Evolutionary conservation across 1,140 invertebrate species (phyloP).

Genomic region (Halictus rubicundus): DNA sequence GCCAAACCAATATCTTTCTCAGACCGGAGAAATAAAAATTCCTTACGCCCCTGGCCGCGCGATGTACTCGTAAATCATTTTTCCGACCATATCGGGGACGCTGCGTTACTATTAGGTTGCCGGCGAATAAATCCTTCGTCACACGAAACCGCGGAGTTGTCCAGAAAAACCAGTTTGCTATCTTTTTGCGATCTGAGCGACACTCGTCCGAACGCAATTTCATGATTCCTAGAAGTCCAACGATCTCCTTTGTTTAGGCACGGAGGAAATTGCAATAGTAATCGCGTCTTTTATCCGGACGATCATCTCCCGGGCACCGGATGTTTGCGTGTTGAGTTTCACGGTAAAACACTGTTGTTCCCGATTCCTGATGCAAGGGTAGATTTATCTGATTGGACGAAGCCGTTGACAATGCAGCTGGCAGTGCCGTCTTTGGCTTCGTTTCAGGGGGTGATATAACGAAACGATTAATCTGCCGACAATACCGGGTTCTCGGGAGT

Average conservation of each 20-base stretch:
- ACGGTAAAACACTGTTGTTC: constrained; percentile 24
- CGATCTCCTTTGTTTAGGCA: not conserved
- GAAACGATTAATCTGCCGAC: constrained; percentile 5
- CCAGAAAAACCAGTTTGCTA: too few relatives aligned
- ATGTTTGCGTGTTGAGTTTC: constrained; percentile 29
- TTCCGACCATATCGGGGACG: not conserved
- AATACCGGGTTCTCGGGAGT: not conserved
- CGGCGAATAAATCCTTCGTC: not conserved
- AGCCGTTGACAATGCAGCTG: constrained; percentile 24
- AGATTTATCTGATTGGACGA: constrained; percentile 34
- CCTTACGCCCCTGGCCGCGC: not conserved
- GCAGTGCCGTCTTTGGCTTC: not conserved
- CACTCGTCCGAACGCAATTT: too few relatives aligned
- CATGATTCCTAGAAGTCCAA: too few relatives aligned
- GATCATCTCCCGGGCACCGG: constrained; percentile 15
- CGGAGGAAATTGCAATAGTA: not conserved
- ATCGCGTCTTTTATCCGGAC: not conserved
- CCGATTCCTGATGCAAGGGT: constrained; percentile 9
- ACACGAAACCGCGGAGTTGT: too few relatives aligned
- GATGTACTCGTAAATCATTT: not conserved
- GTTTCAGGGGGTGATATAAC: not conserved
- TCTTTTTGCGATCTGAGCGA: too few relatives aligned
- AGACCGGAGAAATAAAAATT: not conserved
- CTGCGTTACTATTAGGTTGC: not conserved
- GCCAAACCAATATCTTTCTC: constrained; percentile 32